Conservation (phyloP, 2,888 invertebrate genomes). For the Tuberolachnus salignus region DNA sequence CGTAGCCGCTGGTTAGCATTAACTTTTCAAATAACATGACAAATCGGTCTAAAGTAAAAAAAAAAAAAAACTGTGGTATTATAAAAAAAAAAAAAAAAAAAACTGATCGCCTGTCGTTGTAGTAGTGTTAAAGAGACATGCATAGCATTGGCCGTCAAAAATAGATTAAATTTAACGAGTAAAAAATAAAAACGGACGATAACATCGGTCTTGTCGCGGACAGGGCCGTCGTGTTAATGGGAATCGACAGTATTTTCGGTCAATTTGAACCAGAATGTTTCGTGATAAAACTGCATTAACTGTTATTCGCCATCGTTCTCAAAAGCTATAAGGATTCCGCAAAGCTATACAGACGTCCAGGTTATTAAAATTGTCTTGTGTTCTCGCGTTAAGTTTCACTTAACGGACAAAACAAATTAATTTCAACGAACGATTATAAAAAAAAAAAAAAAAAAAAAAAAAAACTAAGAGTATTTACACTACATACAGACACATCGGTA, state of each 20-base stretch:
- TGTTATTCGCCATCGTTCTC: not conserved
- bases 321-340: not conserved
- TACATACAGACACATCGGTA: too few relatives aligned
- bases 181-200: not conserved
- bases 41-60: too few relatives aligned
- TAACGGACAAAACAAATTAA: not conserved
- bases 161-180: slow-evolving; percentile 5
- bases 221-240: too few relatives aligned
- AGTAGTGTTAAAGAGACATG: not conserved
- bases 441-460: too few relatives aligned
- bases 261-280: slow-evolving; percentile 18
- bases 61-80: too few relatives aligned
- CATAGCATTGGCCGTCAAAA: not conserved
- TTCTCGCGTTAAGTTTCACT: not conserved
- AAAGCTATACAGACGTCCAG: not conserved
- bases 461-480: too few relatives aligned
- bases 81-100: not conserved
- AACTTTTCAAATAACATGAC: not conserved
- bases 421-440: too few relatives aligned
- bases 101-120: not conserved
- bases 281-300: slow-evolving; percentile 4
- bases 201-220: too few relatives aligned
- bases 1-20: not conserved
- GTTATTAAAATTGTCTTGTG: not conserved
- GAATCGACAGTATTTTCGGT: too few relatives aligned